phyloP scores from a whole-genome alignment of 1,140 invertebrate genomes.

The Riptortus pedestris region DNA sequence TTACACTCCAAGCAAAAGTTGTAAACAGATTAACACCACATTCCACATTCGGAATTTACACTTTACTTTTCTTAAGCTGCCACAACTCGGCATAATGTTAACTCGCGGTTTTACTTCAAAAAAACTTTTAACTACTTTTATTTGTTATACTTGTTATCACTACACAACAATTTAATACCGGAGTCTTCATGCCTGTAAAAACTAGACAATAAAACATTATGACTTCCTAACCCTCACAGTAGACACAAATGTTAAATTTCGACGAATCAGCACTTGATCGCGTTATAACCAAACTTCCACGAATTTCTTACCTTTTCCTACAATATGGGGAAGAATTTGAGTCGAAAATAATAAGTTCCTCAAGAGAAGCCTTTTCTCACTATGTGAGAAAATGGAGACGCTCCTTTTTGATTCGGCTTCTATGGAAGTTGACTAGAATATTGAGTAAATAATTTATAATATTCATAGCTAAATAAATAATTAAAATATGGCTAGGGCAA shows the following conservation, averaged over 20 bases:
- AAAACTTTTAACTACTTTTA: conserved; percentile 9
- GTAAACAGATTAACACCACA: conserved; percentile 25
- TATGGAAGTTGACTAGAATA: not conserved
- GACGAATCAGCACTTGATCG: conserved; percentile 1
- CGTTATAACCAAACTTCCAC: conserved; percentile 17
- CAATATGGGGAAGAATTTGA: conserved; percentile 11
- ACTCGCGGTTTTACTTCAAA: conserved; percentile 3
- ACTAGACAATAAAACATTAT: conserved; percentile 18
- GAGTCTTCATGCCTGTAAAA: conserved; percentile 20
- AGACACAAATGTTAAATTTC: conserved; percentile 6
- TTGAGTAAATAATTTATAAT: not conserved
- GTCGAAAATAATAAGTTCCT: conserved; percentile 10
- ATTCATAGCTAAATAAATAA: no score
- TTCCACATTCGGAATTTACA: conserved; percentile 27
- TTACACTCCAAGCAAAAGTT: conserved; percentile 23
- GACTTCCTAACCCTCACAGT: conserved; percentile 18
- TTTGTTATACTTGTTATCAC: conserved; percentile 10
- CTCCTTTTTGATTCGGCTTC: conserved; percentile 18
- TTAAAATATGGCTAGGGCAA: no score
- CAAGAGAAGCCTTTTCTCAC: conserved; percentile 6
- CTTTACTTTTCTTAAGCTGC: conserved; percentile 22
- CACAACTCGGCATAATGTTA: conserved; percentile 9
- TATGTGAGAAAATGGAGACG: conserved; percentile 15
- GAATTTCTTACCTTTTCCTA: conserved; percentile 20
- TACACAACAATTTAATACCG: conserved; percentile 16